Evolutionary conservation across 2,888 invertebrate genomes (phyloP).

Genomic region (Drosophila testacea): DNA sequence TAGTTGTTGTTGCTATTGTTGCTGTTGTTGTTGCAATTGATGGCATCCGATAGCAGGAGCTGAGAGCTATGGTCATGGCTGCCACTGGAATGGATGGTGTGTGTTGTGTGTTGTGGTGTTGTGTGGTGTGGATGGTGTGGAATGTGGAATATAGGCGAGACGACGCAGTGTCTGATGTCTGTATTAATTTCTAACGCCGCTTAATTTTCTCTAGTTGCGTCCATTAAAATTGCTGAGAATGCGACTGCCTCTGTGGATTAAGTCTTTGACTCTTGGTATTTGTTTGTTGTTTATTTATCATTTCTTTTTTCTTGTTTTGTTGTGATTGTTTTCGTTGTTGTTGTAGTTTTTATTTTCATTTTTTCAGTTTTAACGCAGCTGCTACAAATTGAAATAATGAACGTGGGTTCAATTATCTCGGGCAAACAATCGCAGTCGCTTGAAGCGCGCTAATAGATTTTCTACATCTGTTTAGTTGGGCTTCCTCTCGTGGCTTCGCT

Average conservation of each 20-base stretch:
- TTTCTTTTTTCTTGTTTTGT: conserved; percentile 20
- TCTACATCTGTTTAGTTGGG: conserved; percentile 49
- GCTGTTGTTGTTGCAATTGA: conserved; percentile 68
- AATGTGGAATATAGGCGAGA: conserved; percentile 49
- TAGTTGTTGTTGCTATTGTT: conserved; percentile 42
- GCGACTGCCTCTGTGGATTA: conserved; percentile 52
- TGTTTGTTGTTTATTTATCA: conserved; percentile 1
- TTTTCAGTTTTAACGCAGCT: conserved; percentile 34
- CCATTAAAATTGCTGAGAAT: conserved; percentile 62
- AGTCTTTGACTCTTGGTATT: conserved; percentile 23
- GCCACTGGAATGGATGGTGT: conserved; percentile 26
- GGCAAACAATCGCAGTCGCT: conserved; percentile 69
- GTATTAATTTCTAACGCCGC: conserved; percentile 79
- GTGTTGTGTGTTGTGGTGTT: conserved; percentile 2
- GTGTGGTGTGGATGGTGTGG: conserved; percentile 42
- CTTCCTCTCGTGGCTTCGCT: conserved; percentile 50
- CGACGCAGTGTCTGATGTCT: conserved; percentile 56
- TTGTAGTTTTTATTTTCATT: too few relatives aligned
- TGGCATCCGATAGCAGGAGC: conserved; percentile 77
- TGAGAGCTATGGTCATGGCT: conserved; percentile 33
- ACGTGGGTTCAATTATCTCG: conserved; percentile 81
- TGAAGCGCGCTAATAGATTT: conserved; percentile 77
- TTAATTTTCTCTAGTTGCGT: conserved; percentile 71
- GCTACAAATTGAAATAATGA: conserved; percentile 77
- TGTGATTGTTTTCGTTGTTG: conserved; percentile 23